Base-by-base conservation (phyloP, 1,140 invertebrate species). In the Pseudomyrmex gracilis region DNA sequence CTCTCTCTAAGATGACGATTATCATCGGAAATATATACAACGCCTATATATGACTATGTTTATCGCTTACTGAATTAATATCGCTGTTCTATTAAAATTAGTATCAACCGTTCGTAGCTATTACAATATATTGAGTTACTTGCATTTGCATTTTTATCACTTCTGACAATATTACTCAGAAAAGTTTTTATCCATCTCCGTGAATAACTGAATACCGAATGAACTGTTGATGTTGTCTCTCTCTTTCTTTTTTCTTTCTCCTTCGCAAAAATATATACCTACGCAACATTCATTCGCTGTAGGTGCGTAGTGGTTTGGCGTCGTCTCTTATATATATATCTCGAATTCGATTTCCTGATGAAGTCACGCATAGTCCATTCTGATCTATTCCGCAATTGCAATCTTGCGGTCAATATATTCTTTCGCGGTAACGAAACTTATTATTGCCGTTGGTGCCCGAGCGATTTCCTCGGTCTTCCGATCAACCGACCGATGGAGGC, bases 401-500 rank as follows among this genome's bases (percentile, higher is more conserved):
- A 80, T 80, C 55, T 70, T 80, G 66, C 64, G 76, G 76, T 70
- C 20, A 17, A 47, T 66, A 47, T 66, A 76, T 76, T 74, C 58
- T 53, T 53, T 4, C 60, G 66, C 83, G 61, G 55, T 60, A 2
- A 45, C 60, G 20, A 57, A 47, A 61, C 53, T 77, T 68, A 67
- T 68, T 84, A 47, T 13, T 63, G 73, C 67, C 73, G 58, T 22
- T 34, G 68, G 51, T 87, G 64, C 68, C 34, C 67, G 85, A 78
- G 66, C 67, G 73, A 86, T 83, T 83, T 83, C 71, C 53, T 61
- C 73, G 53, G 70, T 49, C 55, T 60, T 70, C 51, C 66, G 64
- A 77, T 43, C 66, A 60, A 22, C 58, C 45, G 73, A 51, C 17
- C 73, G 80, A 86, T 86, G 85, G 70, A 78, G 5, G 80, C 83